Conservation (phyloP, 1,140 invertebrate species). For the Sarcophaga bullata region DNA sequence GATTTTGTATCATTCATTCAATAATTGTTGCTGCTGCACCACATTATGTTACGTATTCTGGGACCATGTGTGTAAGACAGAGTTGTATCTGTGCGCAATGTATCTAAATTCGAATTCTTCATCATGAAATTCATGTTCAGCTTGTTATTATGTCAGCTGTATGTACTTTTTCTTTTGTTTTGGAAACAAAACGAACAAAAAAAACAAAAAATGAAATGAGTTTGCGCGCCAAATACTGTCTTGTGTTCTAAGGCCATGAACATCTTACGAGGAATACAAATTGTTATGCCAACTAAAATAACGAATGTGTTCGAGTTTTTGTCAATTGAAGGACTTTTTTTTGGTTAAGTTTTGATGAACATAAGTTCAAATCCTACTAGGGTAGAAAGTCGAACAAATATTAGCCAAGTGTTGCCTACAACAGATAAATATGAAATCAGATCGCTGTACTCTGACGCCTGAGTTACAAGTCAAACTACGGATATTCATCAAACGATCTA, state of each 20-base stretch:
- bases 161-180: neutral
- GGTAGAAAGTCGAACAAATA: too few species aligned
- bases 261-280: neutral
- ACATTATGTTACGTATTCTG: conserved; percentile 15
- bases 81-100: neutral
- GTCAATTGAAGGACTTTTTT: too few species aligned
- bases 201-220: neutral
- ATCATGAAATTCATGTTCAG: neutral
- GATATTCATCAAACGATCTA: too few species aligned
- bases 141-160: conserved; percentile 28
- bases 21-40: conserved; percentile 1
- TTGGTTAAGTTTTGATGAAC: too few species aligned
- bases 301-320: neutral
- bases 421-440: too few species aligned
- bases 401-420: too few species aligned
- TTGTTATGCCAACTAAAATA: neutral
- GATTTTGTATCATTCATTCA: neutral
- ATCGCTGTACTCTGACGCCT: too few species aligned
- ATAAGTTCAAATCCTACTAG: too few species aligned
- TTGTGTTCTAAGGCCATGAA: neutral
- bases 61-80: neutral
- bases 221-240: conserved; percentile 4
- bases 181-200: too few species aligned
- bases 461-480: too few species aligned
- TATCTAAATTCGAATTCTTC: neutral